Conservation (phyloP, 2,888 invertebrate species). For the Thymelicus sylvestris region DNA sequence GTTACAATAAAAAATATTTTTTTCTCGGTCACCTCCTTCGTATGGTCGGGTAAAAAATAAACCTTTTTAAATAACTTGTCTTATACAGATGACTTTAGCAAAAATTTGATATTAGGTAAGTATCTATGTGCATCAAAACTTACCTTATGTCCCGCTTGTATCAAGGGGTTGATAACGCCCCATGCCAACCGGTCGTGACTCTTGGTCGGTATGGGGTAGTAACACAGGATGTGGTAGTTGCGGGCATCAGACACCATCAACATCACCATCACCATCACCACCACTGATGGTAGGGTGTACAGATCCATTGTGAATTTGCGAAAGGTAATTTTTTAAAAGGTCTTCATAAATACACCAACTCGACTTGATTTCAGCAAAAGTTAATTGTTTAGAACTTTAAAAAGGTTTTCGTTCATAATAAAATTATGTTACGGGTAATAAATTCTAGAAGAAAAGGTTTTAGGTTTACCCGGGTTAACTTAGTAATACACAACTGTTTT, state of each 20-base stretch:
- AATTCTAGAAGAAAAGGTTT: no score
- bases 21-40: no score
- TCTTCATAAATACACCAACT: no score
- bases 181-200: slow-evolving; percentile 42
- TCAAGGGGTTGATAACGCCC: slow-evolving; percentile 41
- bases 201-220: slow-evolving; percentile 40
- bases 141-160: slow-evolving; percentile 45
- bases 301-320: neutral
- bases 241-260: neutral
- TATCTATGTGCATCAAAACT: neutral
- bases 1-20: no score
- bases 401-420: no score
- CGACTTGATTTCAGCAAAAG: no score
- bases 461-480: no score
- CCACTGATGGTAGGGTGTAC: neutral
- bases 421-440: no score
- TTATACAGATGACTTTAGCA: neutral
- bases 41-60: neutral
- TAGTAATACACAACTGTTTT: no score
- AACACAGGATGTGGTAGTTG: slow-evolving; percentile 43
- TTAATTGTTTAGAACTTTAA: no score
- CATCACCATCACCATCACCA: neutral
- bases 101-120: no score
- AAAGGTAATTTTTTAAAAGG: neutral
- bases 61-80: neutral